Percentiles rank a stretch among this genome's conserved stretches.
These are phyloP conservation scores for Epirrhoe alternata DNA, from an alignment of 2,888 invertebrate genomes.

Conservation along the genomic window DNA sequence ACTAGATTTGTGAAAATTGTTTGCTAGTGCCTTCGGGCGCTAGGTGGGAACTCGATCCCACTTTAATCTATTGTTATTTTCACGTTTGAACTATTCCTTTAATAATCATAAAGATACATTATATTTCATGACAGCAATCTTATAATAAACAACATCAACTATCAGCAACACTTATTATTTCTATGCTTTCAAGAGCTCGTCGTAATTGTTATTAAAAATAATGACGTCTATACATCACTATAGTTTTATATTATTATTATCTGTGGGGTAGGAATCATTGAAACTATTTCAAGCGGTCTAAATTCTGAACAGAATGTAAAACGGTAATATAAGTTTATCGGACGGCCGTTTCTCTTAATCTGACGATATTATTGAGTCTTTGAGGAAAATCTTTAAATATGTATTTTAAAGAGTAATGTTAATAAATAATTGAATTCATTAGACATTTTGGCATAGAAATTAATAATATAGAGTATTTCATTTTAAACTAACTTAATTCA, in stretches of 20 bases:
- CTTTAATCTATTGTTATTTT: constrained; percentile 9
- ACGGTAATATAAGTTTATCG: constrained; percentile 47
- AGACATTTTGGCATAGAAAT: constrained; percentile 6
- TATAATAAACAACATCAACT: constrained; percentile 33
- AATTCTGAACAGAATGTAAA: constrained; percentile 34
- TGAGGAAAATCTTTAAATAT: background rate
- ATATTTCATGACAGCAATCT: constrained; percentile 16
- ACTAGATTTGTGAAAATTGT: constrained; percentile 6
- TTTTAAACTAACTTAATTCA: no score
- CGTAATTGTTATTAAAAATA: constrained; percentile 35
- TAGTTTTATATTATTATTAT: constrained; percentile 35
- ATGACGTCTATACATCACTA: constrained; percentile 43
- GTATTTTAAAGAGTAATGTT: background rate
- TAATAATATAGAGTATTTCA: constrained; percentile 3
- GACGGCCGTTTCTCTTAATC: constrained; percentile 44
- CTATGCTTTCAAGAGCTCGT: constrained; percentile 39
- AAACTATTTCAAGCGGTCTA: constrained; percentile 39
- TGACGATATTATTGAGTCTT: constrained; percentile 42
- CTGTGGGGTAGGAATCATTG: constrained; percentile 41
- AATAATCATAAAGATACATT: constrained; percentile 14
- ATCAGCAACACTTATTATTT: constrained; percentile 30
- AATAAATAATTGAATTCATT: constrained; percentile 1
- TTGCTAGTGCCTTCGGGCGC: constrained; percentile 9
- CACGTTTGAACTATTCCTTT: background rate
- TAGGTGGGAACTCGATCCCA: constrained; percentile 16